phyloP scores from a whole-genome alignment of 2,113 vertebrate species.

The Psittacara wagleri region DNA sequence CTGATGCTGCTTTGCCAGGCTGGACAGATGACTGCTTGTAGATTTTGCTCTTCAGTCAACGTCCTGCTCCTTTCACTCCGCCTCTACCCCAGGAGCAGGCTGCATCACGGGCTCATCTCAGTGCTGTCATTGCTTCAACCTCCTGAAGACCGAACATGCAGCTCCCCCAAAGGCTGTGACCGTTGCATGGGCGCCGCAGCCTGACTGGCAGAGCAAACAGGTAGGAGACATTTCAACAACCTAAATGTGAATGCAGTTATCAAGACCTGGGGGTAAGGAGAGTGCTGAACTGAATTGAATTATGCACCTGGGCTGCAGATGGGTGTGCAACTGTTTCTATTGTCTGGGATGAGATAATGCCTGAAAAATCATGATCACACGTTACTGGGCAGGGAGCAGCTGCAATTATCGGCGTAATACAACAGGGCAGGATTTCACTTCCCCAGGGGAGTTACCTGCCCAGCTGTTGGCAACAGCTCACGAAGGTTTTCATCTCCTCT shows the following conservation, averaged over 20 bases:
- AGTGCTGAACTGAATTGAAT: neutral
- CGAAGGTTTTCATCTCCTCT: neutral
- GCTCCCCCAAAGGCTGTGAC: neutral
- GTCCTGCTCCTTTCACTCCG: neutral
- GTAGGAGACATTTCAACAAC: neutral
- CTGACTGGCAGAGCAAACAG: constrained; percentile 7
- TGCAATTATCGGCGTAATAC: neutral
- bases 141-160: neutral
- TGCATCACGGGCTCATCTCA: neutral
- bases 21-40: neutral
- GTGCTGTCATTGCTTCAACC: neutral
- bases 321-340: neutral
- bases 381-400: neutral
- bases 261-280: neutral
- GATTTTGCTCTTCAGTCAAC: neutral
- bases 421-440: constrained; percentile 1
- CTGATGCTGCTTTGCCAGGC: neutral
- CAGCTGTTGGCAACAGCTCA: neutral
- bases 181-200: neutral
- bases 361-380: neutral
- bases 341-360: neutral
- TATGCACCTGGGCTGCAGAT: neutral
- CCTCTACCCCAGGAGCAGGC: neutral
- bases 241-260: neutral
- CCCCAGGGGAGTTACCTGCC: neutral